Base-by-base conservation (phyloP, 1,140 invertebrate species). In the Mylabris phalerata region DNA sequence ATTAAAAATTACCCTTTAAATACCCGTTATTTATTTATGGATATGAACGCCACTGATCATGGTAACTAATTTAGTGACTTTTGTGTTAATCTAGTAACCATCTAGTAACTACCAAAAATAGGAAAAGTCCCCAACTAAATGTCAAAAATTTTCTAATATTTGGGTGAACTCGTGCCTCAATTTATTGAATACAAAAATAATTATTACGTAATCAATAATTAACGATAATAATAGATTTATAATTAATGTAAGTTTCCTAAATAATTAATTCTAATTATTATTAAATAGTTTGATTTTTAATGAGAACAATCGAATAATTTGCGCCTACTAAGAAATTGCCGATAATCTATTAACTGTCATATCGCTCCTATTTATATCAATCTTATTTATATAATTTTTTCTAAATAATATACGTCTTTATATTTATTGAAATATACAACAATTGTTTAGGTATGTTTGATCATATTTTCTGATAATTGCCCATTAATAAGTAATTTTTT, bases 141-240 rank as follows among this genome's bases (percentile, higher is more conserved):
- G 19, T 19, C 19, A 19, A 19, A 19, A 19, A 1, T 19, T 19
- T 19, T 19, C 19, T 19, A 19, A 19, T 19, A 32, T 32, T 32
- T 32, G 0, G 32, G 32, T 25, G 42, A 54, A 45, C 51, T 54
- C 51, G 51, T 54, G 51, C 51, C 46, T 45, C 27, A 24, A 3
- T 26, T 10, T 2, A 52, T 13, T 54, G 9, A 11, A 3, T 38
- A 38, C 51, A 54, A 54, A 54, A 54, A 54, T 54, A 54, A 45
- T 54, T 13, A 54, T 54, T 54, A 54, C 51, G 51, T 54, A 54
- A 54, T 45, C 51, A 46, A 54, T 32, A n/a, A 48, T 25, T 7
- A 26, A n/a, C 40, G 19, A 41, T 40, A 54, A 54, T 46, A 44
- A 38, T 42, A 46, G 39, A 54, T 42, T 54, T 45, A 24, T 13